Percentiles rank a stretch among this genome's conserved stretches.
These are phyloP conservation scores for Amphiprion percula DNA, from an alignment of 2,113 vertebrate genomes.

Conservation along the genomic window DNA sequence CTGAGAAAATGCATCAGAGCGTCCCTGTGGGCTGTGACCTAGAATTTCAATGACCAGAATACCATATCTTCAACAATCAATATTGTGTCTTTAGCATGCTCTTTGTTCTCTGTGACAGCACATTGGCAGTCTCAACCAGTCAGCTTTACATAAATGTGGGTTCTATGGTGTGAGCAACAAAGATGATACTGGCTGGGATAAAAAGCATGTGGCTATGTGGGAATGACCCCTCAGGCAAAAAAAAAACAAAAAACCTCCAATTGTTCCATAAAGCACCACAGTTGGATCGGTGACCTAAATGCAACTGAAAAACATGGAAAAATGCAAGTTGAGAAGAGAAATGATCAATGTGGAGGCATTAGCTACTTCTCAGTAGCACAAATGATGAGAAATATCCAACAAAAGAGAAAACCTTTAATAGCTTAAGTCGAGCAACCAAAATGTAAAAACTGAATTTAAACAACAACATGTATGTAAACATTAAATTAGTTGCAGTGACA, in stretches of 20 bases:
- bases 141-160: constrained; percentile 57
- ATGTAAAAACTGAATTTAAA: background rate
- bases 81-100: constrained; percentile 27
- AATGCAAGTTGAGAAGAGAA: background rate
- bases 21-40: constrained; percentile 64
- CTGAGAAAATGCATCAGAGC: constrained; percentile 16
- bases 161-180: constrained; percentile 43
- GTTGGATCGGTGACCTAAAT: constrained; percentile 30
- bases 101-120: constrained; percentile 55
- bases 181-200: constrained; percentile 35
- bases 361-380: background rate
- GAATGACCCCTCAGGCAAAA: constrained; percentile 60
- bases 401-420: background rate
- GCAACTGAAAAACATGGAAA: background rate
- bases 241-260: background rate
- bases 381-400: background rate
- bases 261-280: background rate
- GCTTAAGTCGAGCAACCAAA: background rate
- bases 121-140: constrained; percentile 38
- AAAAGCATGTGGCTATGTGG: constrained; percentile 49
- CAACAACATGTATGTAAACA: too few relatives aligned
- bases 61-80: constrained; percentile 61
- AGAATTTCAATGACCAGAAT: constrained; percentile 54
- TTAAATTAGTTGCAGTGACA: too few relatives aligned
- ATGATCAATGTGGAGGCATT: background rate